Base-by-base conservation (phyloP, 2,888 invertebrate species). In the Andrena bucephala region DNA sequence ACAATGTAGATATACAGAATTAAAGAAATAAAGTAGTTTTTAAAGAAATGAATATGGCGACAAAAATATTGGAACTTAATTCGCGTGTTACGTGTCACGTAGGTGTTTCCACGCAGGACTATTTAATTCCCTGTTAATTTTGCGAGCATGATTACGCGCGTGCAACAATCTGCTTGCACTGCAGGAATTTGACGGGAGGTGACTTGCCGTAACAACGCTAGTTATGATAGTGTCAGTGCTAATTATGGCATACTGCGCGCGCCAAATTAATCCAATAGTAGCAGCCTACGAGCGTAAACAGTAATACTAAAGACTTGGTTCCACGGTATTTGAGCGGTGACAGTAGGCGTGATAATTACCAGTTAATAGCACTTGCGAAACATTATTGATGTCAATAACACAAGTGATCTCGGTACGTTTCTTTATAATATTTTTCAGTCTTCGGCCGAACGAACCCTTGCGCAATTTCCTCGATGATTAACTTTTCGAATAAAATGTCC, bases 191-290 rank as follows among this genome's bases (percentile, higher is more conserved):
- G 72, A 81, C 48, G 63, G 54, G 5, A 50, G 54, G 50, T 65
- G 66, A 72, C 68, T 68, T 48, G 50, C 50, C 33, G 62, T 72
- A 48, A 67, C 72, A 77, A 69, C 48, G 36, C 57, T 72, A 81
- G 68, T 81, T 81, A 81, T 59, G 72, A 75, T 69, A 77, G 63
- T 57, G 81, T 72, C 72, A 59, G 57, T 77, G 65, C 72, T 81
- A 81, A 81, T 81, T 81, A 81, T 63, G 72, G 81, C 72, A 69
- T 73, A 68, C 16, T 59, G 36, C 31, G 52, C 36, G 68, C 57
- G 57, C 50, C 59, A 77, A 77, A 73, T 73, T 77, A 72, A 73
- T 67, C 57, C 67, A 77, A 48, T 54, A 62, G 50, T 20, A 57
- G 31, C n/a, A 50, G 16, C 20, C 13, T 54, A 16, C 36, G 31